Evolutionary conservation across 2,113 vertebrate species (phyloP).

Genomic region (Ancistrus triradiatus): DNA sequence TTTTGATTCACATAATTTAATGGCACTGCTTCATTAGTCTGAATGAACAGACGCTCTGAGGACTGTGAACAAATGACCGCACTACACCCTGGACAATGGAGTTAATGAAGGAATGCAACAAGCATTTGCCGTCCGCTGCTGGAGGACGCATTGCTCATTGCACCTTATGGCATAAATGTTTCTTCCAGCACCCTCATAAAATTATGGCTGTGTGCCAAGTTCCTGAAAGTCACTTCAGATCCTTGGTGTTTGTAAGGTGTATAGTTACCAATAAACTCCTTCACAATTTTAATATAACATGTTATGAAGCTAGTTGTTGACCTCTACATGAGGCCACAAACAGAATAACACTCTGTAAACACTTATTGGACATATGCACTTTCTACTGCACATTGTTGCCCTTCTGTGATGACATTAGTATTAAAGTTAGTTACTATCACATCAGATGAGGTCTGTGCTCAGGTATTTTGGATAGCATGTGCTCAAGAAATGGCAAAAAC

Average conservation of each 20-base stretch:
- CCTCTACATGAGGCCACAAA: not conserved
- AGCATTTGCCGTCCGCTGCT: constrained; percentile 47
- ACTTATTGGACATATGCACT: no score
- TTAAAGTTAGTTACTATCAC: no score
- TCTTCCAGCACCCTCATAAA: constrained; percentile 54
- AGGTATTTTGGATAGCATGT: no score
- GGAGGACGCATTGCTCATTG: constrained; percentile 52
- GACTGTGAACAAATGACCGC: constrained; percentile 49
- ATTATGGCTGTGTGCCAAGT: constrained; percentile 63
- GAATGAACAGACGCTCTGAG: constrained; percentile 50
- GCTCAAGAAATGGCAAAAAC: no score
- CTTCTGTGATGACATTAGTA: no score
- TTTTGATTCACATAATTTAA: constrained; percentile 49
- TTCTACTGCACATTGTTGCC: no score
- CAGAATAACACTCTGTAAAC: not conserved
- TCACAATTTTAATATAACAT: constrained; percentile 16
- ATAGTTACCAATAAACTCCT: constrained; percentile 32
- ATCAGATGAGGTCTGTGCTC: no score
- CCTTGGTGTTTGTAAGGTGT: constrained; percentile 47
- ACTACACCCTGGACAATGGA: constrained; percentile 45
- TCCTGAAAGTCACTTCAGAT: constrained; percentile 65
- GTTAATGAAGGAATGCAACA: constrained; percentile 47
- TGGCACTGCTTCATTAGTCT: constrained; percentile 37
- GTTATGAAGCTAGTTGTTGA: not conserved
- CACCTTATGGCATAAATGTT: constrained; percentile 42